Conservation (phyloP, 2,888 invertebrate species). For the Nomada flava region DNA sequence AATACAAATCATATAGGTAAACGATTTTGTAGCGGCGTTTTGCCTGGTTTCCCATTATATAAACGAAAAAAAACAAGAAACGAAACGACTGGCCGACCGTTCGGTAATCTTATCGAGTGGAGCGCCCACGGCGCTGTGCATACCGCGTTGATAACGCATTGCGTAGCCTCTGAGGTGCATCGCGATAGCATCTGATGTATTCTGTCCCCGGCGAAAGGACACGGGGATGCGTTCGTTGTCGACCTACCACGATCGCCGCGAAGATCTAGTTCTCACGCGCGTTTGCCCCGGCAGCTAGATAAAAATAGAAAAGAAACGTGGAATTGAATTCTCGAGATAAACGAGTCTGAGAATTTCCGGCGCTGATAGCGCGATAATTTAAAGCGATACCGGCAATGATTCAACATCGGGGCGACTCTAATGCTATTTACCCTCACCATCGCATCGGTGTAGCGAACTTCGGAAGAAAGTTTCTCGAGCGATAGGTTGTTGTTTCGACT, state of each 20-base stretch:
- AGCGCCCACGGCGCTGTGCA: neutral
- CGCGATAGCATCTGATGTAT: neutral
- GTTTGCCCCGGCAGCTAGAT: neutral
- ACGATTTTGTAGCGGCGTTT: slow-evolving; percentile 1
- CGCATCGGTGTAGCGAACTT: neutral
- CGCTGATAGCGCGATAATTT: neutral
- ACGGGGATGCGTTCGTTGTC: neutral
- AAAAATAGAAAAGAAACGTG: neutral
- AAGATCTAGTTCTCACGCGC: neutral
- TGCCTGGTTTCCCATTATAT: slow-evolving; percentile 37
- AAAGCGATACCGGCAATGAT: neutral
- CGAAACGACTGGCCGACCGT: neutral
- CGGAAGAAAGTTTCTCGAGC: slow-evolving; percentile 19
- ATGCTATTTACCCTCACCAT: slow-evolving; percentile 4
- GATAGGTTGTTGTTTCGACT: neutral
- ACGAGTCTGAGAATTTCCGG: neutral
- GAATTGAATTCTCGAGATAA: neutral
- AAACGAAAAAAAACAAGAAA: slow-evolving; percentile 48
- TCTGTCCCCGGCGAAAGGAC: neutral
- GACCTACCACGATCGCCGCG: neutral
- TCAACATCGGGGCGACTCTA: neutral
- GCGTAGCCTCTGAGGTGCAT: neutral
- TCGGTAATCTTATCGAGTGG: slow-evolving; percentile 23
- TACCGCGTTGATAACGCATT: slow-evolving; percentile 11
- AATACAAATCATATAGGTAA: slow-evolving; percentile 52